Base-by-base conservation (phyloP, 2,797 vertebrate genomes). In the Melanitta fusca region DNA sequence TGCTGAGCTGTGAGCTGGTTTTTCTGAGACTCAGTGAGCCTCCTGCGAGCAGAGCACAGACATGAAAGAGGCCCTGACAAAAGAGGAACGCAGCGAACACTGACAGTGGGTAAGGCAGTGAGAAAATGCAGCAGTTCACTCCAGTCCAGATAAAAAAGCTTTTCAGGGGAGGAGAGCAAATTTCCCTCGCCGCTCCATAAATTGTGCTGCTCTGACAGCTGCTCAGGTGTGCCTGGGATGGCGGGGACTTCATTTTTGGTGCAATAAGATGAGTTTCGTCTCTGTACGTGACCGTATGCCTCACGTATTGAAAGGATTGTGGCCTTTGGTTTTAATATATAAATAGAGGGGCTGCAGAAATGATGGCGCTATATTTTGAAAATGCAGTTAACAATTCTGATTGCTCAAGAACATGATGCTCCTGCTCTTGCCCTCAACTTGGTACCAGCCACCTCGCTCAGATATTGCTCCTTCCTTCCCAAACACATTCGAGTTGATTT, bases 281-380 rank as follows among this genome's bases (percentile, higher is more conserved):
- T 43, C 11, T n/a, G 4, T 9, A 34, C 9, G 21, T 19, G 21
- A 25, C 45, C 36, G 3, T 20, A 22, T 4, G 3, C 9, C 15
- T 62, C n/a, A 28, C 2, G 0, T 12, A 13, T 2, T 27, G 60
- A 41, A 47, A 77, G 41, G 61, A 18, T n/a, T 17, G 28, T 20
- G 36, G 10, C 19, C 10, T 64, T 16, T 62, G 36, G 10, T 81
- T n/a, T 32, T 16, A 25, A 71, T 7, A 25, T 14, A 21, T 57
- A 57, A 56, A 57, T 8, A 56, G 54, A 47, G 30, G 22, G 20
- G 22, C 16, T 51, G 8, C 22, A 41, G 34, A 45, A 69, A 24
- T 30, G 5, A 30, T 1, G 8, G 28, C 1, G 1, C 7, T 13
- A 0, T 36, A 1, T 30, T 45, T 81, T 39, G 22, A n/a, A 75